phyloP scores from a whole-genome alignment of 2,797 vertebrate genomes.

The Cyclura pinguis region DNA sequence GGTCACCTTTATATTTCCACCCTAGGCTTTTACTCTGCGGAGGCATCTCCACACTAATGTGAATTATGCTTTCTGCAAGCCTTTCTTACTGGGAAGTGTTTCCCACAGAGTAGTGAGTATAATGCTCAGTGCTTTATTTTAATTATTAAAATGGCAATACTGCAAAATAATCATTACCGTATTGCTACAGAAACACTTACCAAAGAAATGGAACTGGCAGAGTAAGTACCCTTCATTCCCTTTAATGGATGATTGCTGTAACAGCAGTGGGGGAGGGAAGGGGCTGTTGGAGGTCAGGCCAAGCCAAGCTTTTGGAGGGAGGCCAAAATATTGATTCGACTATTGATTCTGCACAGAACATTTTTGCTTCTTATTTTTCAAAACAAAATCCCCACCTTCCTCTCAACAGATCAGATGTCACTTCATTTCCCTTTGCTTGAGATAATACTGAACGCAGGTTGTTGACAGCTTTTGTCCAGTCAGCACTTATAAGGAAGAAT shows the following conservation, averaged over 20 bases:
- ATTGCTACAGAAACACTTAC: constrained; percentile 68
- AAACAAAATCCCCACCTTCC: constrained; percentile 39
- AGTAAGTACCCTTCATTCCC: constrained; percentile 53
- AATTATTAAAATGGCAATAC: constrained; percentile 74
- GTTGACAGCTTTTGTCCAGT: constrained; percentile 74
- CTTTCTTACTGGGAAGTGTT: constrained; percentile 53
- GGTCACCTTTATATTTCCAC: not conserved
- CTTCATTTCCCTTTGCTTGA: constrained; percentile 66
- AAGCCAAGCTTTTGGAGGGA: constrained; percentile 48
- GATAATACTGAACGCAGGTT: constrained; percentile 62
- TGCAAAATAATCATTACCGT: constrained; percentile 62
- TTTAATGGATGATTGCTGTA: constrained; percentile 58
- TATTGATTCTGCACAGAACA: constrained; percentile 63
- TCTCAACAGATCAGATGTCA: constrained; percentile 65
- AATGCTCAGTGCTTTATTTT: constrained; percentile 63
- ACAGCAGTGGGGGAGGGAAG: not conserved
- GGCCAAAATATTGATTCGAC: constrained; percentile 48
- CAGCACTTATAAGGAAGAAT: constrained; percentile 64
- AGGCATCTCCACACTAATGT: constrained; percentile 36
- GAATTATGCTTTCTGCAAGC: constrained; percentile 55
- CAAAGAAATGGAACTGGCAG: constrained; percentile 55
- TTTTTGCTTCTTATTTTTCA: constrained; percentile 62
- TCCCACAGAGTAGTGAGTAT: constrained; percentile 54
- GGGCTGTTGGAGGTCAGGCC: constrained; percentile 30
- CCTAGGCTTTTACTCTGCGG: constrained; percentile 13